Base-by-base conservation (phyloP, 2,888 invertebrate genomes). In the Dynastes maya region DNA sequence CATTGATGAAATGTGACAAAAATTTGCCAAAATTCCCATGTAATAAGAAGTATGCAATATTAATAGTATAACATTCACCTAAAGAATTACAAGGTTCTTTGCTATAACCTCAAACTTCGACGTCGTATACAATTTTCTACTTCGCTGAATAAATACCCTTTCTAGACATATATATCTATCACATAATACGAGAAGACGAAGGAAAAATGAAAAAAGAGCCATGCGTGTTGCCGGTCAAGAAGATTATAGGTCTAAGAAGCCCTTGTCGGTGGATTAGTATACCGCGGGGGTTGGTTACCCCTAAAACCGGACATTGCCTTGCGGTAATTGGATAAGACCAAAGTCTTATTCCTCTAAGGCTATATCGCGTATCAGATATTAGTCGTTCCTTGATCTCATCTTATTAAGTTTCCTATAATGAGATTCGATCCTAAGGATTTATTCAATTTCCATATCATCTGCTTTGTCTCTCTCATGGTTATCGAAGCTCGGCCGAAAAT, bases 351-450 rank as follows among this genome's bases (percentile, higher is more conserved):
- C 78, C 82, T 80, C 72, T 80, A 82, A 86, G 83, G 83, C 80
- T 81, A 83, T 87, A 87, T 87, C 87, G 84, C 83, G 84, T 88
- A 84, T 87, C 87, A 84, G 84, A 86, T 87, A 87, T 87, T 86
- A 85, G 83, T 82, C 83, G 81, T 82, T 70, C 74, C 64, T 40
- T 70, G 80, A 83, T 84, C 80, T 78, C 81, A 80, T 80, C 82
- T 80, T 82, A 83, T 83, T 83, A 83, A 83, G 80, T 82, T 78
- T 78, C 78, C 81, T 80, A 82, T 81, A 81, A 80, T 80, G 78
- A 80, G 79, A 77, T 81, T 55, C 75, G 71, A 71, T 75, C 72
- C 29, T 74, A 68, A 61, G 79, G 79, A 80, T 80, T 80, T 77
- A 75, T 80, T 71, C 76, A 55, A 76, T 79, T 71, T 79, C 72